phyloP scores from a whole-genome alignment of 2,888 invertebrate genomes.

The Calameuta idolon region DNA sequence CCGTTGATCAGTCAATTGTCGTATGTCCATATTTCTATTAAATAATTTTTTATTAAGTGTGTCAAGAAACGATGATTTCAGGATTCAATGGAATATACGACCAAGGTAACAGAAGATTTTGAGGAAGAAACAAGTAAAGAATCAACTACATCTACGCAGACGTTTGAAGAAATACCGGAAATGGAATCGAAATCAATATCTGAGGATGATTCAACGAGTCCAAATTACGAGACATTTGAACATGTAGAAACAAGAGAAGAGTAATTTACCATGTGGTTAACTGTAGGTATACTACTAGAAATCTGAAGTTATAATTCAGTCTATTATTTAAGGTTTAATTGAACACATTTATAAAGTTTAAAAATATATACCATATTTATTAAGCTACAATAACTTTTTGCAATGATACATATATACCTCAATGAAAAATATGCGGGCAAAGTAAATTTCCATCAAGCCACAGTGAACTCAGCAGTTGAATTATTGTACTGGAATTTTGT shows the following conservation, averaged over 20 bases:
- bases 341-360: background rate
- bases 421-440: background rate
- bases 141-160: background rate
- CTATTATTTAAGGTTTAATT: background rate
- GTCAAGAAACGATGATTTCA: constrained; percentile 8
- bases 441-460: background rate
- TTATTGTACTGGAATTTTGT: constrained; percentile 59
- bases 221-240: background rate
- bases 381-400: no score
- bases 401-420: background rate
- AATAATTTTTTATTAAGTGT: background rate
- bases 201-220: background rate
- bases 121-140: background rate
- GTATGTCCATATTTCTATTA: background rate
- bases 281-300: background rate
- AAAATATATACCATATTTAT: background rate
- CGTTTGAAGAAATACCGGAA: background rate
- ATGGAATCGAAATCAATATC: constrained; percentile 1
- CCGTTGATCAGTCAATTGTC: background rate
- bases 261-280: background rate
- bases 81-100: constrained; percentile 14
- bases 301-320: background rate
- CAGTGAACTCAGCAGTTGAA: background rate
- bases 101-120: background rate
- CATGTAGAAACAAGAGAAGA: background rate